Evolutionary conservation across 2,797 vertebrate genomes (phyloP).

Genomic region (Pampus argenteus): DNA sequence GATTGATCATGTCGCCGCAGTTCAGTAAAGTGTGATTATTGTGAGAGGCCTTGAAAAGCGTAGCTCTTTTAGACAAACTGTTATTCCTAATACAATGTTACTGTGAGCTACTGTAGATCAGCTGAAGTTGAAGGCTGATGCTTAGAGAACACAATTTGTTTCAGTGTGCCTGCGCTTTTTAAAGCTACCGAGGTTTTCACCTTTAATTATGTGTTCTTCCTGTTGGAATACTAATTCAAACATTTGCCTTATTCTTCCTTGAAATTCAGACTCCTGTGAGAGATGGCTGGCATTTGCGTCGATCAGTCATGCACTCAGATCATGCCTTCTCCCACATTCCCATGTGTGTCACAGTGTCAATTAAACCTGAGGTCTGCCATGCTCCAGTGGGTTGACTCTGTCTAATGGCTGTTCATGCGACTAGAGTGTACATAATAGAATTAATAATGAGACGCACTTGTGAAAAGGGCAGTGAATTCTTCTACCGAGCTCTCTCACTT

Average conservation of each 20-base stretch:
- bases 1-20: constrained; percentile 51
- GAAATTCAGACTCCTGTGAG: constrained; percentile 45
- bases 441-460: constrained; percentile 67
- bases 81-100: constrained; percentile 37
- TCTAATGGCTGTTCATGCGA: constrained; percentile 62
- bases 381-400: constrained; percentile 53
- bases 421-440: constrained; percentile 70
- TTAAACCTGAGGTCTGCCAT: constrained; percentile 69
- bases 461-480: constrained; percentile 23
- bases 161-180: neutral
- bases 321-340: constrained; percentile 45
- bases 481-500: constrained; percentile 8
- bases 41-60: constrained; percentile 40
- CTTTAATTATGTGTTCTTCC: constrained; percentile 4
- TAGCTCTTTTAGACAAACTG: constrained; percentile 36
- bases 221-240: constrained; percentile 56
- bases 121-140: neutral
- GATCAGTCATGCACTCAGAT: constrained; percentile 69
- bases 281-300: constrained; percentile 62
- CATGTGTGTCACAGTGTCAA: constrained; percentile 65
- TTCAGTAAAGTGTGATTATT: constrained; percentile 39
- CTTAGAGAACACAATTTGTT: neutral
- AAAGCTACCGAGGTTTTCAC: neutral
- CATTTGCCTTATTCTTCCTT: constrained; percentile 38
- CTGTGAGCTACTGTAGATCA: constrained; percentile 2